Evolutionary conservation across 2,797 vertebrate genomes (phyloP).

Genomic region (Tapirus indicus): DNA sequence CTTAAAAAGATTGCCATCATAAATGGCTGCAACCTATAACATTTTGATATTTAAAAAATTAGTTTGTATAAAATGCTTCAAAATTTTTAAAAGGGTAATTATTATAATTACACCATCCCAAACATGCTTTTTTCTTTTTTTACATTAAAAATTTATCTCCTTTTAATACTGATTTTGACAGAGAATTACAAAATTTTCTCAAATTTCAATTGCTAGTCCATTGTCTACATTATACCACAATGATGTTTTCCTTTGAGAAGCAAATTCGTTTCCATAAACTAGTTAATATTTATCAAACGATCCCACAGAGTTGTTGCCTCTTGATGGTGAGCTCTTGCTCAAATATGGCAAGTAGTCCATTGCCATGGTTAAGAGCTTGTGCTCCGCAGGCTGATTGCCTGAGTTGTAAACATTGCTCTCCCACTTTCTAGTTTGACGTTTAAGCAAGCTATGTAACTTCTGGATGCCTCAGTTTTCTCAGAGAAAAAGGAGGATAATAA

Average conservation of each 20-base stretch:
- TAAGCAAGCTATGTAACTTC: neutral
- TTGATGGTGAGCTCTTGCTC: neutral
- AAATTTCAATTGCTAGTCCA: neutral
- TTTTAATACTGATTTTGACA: neutral
- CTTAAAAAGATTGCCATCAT: neutral
- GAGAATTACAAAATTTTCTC: neutral
- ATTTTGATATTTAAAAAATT: neutral
- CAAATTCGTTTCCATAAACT: neutral
- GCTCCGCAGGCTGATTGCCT: neutral
- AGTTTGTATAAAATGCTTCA: neutral
- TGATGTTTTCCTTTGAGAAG: neutral
- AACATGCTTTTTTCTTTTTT: neutral
- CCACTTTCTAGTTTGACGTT: neutral
- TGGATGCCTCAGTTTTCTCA: neutral
- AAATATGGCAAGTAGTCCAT: neutral
- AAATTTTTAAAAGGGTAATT: neutral
- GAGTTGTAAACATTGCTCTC: neutral
- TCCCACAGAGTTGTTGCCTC: neutral
- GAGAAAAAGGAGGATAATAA: neutral
- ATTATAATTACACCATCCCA: neutral
- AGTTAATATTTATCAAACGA: neutral
- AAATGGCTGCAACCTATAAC: neutral
- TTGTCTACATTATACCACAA: neutral
- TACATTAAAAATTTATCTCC: neutral
- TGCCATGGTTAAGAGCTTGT: neutral